Conservation (phyloP, 2,888 invertebrate genomes). For the Hypolimnas misippus region DNA sequence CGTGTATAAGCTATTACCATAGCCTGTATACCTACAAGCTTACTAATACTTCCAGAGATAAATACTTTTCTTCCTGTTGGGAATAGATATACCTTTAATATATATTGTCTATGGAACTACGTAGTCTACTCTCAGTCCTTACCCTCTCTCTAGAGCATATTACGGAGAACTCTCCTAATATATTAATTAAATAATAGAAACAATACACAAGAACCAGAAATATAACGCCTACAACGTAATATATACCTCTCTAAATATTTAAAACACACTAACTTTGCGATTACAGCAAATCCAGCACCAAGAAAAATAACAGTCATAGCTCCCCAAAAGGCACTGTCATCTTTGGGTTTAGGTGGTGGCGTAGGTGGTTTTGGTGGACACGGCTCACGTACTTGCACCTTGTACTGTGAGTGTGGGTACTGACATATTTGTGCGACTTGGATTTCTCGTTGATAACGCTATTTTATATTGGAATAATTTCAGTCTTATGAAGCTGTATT, state of each 20-base stretch:
- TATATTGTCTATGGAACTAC: too few relatives aligned
- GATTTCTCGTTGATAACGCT: conserved; percentile 48
- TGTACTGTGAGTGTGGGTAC: conserved; percentile 43
- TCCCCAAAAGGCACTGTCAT: conserved; percentile 63
- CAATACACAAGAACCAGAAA: too few relatives aligned
- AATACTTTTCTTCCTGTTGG: too few relatives aligned
- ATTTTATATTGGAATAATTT: conserved; percentile 39
- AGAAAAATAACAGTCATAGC: conserved; percentile 53
- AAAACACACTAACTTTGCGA: conserved; percentile 60
- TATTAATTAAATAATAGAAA: too few relatives aligned
- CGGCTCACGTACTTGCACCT: conserved; percentile 52
- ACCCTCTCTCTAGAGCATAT: too few relatives aligned
- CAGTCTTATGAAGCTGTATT: neutral
- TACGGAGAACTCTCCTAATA: too few relatives aligned
- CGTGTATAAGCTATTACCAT: too few relatives aligned
- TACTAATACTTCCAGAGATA: too few relatives aligned
- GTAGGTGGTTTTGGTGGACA: conserved; percentile 57
- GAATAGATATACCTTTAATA: too few relatives aligned
- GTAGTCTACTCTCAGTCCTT: too few relatives aligned
- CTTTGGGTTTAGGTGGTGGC: conserved; percentile 59
- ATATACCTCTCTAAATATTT: neutral
- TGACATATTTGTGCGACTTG: conserved; percentile 48
- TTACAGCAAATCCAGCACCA: conserved; percentile 59
- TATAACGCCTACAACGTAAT: too few relatives aligned
- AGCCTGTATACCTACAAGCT: too few relatives aligned